phyloP scores from a whole-genome alignment of 2,797 vertebrate genomes.

The Coranthus polyacanthus region DNA sequence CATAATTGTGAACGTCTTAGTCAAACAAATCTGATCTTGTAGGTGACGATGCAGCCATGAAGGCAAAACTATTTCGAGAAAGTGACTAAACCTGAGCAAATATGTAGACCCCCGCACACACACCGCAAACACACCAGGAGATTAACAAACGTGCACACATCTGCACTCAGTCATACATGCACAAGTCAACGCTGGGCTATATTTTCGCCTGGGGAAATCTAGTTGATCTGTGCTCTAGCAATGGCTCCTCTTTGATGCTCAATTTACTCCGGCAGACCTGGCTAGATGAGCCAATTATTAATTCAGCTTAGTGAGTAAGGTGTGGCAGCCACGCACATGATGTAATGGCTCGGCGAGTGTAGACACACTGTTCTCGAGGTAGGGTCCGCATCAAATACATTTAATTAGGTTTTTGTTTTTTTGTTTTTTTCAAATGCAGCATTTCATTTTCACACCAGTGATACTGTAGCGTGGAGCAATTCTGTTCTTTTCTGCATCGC shows the following conservation, averaged over 20 bases:
- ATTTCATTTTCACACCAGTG: conserved; percentile 47
- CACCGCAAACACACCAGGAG: conserved; percentile 14
- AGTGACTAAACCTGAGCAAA: conserved; percentile 1
- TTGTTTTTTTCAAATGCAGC: conserved; percentile 34
- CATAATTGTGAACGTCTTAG: conserved; percentile 2
- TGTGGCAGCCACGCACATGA: conserved; percentile 55
- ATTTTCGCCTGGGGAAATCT: conserved; percentile 71
- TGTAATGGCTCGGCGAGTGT: conserved; percentile 50
- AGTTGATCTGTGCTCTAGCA: conserved; percentile 69
- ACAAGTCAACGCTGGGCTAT: conserved; percentile 45
- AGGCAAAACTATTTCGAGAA: conserved; percentile 11
- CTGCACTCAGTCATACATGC: conserved; percentile 40
- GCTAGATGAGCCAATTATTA: conserved; percentile 81
- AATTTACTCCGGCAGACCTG: conserved; percentile 83
- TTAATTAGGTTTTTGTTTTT: conserved; percentile 45
- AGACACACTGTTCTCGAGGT: conserved; percentile 27
- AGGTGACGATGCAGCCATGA: conserved; percentile 9
- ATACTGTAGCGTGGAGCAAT: conserved; percentile 16
- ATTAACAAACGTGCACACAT: conserved; percentile 38
- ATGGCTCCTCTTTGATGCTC: conserved; percentile 76
- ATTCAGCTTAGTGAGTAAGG: conserved; percentile 66
- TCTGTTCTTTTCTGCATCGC: background rate
- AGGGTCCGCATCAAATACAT: conserved; percentile 34
- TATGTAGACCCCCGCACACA: too few relatives aligned
- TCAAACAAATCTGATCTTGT: conserved; percentile 16